Conservation (phyloP, 1,140 invertebrate species). For the Eueides isabella region DNA sequence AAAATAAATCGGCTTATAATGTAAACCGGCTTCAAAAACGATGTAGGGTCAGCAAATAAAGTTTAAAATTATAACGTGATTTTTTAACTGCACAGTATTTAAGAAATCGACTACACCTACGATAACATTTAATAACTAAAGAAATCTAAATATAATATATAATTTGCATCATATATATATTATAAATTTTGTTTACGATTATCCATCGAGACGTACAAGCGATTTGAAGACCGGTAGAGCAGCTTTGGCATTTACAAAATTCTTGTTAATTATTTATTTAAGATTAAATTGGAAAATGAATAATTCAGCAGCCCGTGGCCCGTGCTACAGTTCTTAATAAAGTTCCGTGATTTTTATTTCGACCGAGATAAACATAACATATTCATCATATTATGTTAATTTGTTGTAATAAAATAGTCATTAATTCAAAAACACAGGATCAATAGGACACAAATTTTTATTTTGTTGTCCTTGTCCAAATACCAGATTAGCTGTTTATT, state of each 20-base stretch:
- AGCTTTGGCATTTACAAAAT: background rate
- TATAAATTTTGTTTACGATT: background rate
- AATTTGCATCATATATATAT: background rate
- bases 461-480: background rate
- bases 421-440: slow-evolving; percentile 14
- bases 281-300: background rate
- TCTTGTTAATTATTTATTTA: background rate
- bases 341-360: background rate
- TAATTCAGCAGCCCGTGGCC: slow-evolving; percentile 23
- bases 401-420: slow-evolving; percentile 13
- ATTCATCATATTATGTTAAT: slow-evolving; percentile 26
- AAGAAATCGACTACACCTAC: too few species aligned
- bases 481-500: background rate
- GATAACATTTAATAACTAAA: background rate
- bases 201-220: background rate
- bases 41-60: slow-evolving; percentile 57
- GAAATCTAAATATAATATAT: background rate
- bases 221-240: background rate
- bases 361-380: slow-evolving; percentile 1
- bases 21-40: slow-evolving; percentile 73
- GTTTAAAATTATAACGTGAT: slow-evolving; percentile 19
- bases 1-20: slow-evolving; percentile 80
- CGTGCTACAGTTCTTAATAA: slow-evolving; percentile 20
- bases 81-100: background rate
- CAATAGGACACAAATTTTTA: background rate